Evolutionary conservation across 2,888 invertebrate genomes (phyloP).

Genomic region (Helleia helle): DNA sequence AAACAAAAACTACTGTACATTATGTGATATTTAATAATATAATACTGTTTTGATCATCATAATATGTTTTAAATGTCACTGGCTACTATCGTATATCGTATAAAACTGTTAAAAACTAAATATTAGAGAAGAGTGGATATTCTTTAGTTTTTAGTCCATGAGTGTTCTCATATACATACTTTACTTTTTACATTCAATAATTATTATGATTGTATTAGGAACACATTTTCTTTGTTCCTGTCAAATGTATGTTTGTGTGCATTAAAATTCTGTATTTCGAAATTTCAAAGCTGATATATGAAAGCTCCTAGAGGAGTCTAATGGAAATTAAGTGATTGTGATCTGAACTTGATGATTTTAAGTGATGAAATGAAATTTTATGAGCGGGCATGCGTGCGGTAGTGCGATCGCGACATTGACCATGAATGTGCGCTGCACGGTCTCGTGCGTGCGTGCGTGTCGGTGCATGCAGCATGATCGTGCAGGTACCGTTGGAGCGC

Average conservation of each 20-base stretch:
- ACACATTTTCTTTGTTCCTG: not conserved
- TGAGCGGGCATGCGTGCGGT: slow-evolving; percentile 20
- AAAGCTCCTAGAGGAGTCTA: not conserved
- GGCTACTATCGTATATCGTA: not conserved
- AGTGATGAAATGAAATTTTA: slow-evolving; percentile 7
- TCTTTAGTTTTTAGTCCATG: too few relatives aligned
- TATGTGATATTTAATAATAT: not conserved
- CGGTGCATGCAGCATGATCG: slow-evolving; percentile 26
- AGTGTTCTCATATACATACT: not conserved
- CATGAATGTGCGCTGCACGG: slow-evolving; percentile 32
- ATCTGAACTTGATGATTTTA: not conserved
- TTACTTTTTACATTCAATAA: not conserved
- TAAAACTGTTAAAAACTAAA: not conserved
- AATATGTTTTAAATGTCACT: not conserved
- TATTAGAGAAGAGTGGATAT: not conserved
- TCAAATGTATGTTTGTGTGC: not conserved
- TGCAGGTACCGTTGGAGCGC: slow-evolving; percentile 55
- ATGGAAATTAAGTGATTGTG: not conserved
- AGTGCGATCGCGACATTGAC: slow-evolving; percentile 47
- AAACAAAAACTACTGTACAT: not conserved
- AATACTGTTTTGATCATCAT: too few relatives aligned
- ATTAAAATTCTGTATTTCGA: not conserved
- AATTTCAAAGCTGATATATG: not conserved
- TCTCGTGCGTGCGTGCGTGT: slow-evolving; percentile 8
- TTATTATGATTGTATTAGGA: not conserved